Evolutionary conservation across 2,888 invertebrate genomes (phyloP).

Genomic region (Latheticus oryzae): DNA sequence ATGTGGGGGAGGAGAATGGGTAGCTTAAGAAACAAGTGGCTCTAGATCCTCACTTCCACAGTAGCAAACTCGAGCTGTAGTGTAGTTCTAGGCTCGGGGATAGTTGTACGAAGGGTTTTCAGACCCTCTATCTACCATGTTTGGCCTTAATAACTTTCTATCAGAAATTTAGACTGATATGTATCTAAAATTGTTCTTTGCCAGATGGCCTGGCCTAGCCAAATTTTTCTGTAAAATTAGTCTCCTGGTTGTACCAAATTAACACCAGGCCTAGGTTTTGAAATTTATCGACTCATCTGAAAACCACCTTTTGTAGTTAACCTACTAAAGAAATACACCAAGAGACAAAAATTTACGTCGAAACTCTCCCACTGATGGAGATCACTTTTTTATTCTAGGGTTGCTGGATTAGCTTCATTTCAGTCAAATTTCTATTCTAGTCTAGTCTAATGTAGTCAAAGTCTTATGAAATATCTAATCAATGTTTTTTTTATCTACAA

Average conservation of each 20-base stretch:
- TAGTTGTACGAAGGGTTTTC: conserved; percentile 1
- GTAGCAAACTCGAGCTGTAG: conserved; percentile 51
- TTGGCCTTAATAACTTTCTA: conserved; percentile 63
- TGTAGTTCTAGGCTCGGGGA: conserved; percentile 23
- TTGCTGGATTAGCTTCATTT: too few species aligned
- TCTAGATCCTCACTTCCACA: conserved; percentile 70
- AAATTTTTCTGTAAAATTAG: conserved; percentile 54
- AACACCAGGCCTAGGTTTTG: conserved; percentile 42
- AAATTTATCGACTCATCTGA: conserved; percentile 32
- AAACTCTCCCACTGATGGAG: conserved; percentile 17
- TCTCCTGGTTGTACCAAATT: conserved; percentile 39
- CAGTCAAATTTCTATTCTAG: too few species aligned
- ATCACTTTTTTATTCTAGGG: too few species aligned
- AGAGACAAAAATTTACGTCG: conserved; percentile 17
- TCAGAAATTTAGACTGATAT: conserved; percentile 61
- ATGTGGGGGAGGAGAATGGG: conserved; percentile 92
- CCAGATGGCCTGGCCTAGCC: conserved; percentile 54
- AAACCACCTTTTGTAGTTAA: conserved; percentile 19
- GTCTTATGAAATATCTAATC: too few species aligned
- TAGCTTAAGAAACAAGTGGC: conserved; percentile 81
- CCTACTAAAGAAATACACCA: conserved; percentile 19
- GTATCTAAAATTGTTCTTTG: conserved; percentile 46
- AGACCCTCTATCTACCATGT: conserved; percentile 48
- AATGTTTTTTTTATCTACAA: too few species aligned
- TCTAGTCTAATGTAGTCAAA: too few species aligned